A percentile compares a stretch with the other conserved stretches of the same genome.
These are phyloP conservation scores for Montipora cactus DNA, from an alignment of 64 coral and sea anemone genomes.

Conservation along the genomic window DNA sequence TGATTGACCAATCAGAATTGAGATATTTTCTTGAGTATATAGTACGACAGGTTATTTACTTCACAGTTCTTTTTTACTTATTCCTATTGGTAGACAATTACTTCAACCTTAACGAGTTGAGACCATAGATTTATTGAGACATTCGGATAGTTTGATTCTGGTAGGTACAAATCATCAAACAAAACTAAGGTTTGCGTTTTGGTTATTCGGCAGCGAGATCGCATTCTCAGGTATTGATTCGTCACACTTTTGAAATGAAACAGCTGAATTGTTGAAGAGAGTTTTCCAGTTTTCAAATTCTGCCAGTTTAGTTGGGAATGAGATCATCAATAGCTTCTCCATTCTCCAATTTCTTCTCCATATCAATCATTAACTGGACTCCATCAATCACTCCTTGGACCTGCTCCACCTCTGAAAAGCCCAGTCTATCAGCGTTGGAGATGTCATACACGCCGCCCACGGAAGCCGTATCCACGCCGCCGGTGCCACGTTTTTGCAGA, in stretches of 20 bases:
- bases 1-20: too few species aligned
- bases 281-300: background rate
- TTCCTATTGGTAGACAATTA: too few species aligned
- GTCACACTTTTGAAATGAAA: background rate
- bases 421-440: constrained; percentile 88
- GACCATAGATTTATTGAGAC: too few species aligned
- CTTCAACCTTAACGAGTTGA: too few species aligned
- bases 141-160: too few species aligned
- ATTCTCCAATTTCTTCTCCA: constrained; percentile 89
- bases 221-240: background rate
- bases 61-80: too few species aligned
- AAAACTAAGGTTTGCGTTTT: too few species aligned
- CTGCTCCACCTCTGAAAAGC: constrained; percentile 82
- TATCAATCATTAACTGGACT: constrained; percentile 71
- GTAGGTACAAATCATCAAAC: too few species aligned
- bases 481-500: constrained; percentile 90
- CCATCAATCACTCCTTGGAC: constrained; percentile 84
- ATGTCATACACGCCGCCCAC: constrained; percentile 93
- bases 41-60: too few species aligned
- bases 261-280: too few species aligned
- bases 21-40: too few species aligned
- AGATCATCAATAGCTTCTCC: constrained; percentile 80
- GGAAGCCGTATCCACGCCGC: constrained; percentile 90
- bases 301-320: constrained; percentile 62
- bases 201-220: too few species aligned